Base-by-base conservation (phyloP, 2,113 vertebrate genomes). In the Oxygymnocypris stewartii region DNA sequence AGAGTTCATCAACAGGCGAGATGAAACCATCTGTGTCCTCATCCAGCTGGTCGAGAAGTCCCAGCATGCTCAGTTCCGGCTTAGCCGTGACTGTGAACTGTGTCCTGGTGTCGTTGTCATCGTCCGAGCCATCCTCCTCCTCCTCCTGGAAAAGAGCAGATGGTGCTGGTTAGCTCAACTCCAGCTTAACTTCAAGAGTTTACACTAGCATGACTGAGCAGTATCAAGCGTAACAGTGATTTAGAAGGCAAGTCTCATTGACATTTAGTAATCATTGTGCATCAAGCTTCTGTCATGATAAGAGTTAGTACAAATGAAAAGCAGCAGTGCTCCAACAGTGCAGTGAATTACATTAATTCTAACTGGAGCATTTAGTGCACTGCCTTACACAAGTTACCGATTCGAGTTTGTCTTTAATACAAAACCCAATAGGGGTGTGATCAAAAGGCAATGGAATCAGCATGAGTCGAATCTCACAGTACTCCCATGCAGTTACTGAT, bases 1-100 rank as follows among this genome's bases (percentile, higher is more conserved):
- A n/a, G n/a, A n/a, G n/a, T 1, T 99, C 97, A 16, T 99, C 98
- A 89, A 97, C 95, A 0, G 98, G 98, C 0, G 98, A 99, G 87
- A 99, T 96, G 88, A 99, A 99, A 11, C 96, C 96, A 0, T 99
- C 97, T 9, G 91, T 89, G 2, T 97, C 97, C 63, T 98, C 97
- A 31, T 99, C 98, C 18, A 96, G 91, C 42, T 96, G 96, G 86
- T 98, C 96, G 91, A 97, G 93, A 89, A 98, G 96, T 89, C 96
- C 95, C 23, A 95, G 92, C 87, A 96, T 89, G 2, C 89, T 95
- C 88, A 97, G 92, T 61, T 97, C 97, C 0, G 96, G 93, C 79
- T 94, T 95, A 71, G 94, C 89, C 0, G 94, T 95, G 87, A 96
- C 92, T 0, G 89, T 91, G 86, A 97, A 91, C 91, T 96, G 96